A percentile compares a stretch with the other conserved stretches of the same genome.
Conservation (phyloP, 2,797 vertebrate genomes). For the Melopsittacus undulatus region DNA sequence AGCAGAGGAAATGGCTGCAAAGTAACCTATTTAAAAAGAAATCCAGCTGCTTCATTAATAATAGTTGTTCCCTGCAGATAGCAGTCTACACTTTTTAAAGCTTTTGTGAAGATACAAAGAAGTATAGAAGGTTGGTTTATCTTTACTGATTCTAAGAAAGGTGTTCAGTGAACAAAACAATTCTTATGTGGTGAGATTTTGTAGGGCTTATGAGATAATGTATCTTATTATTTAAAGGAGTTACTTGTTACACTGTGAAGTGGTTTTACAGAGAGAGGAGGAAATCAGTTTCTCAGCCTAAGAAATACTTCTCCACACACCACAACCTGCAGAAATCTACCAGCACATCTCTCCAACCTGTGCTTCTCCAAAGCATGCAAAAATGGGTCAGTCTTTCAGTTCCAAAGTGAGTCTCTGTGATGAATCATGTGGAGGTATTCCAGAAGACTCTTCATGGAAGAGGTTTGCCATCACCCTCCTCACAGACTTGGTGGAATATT, state of each 20-base stretch:
- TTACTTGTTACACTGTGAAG: not conserved
- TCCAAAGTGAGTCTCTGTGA: not conserved
- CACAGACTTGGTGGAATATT: not conserved
- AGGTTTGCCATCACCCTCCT: not conserved
- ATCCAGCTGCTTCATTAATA: slow-evolving; percentile 52
- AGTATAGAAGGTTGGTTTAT: slow-evolving; percentile 22
- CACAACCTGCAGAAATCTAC: not conserved
- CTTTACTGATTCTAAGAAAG: slow-evolving; percentile 31
- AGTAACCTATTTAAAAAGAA: slow-evolving; percentile 45
- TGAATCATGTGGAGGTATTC: not conserved
- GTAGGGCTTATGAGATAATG: not conserved
- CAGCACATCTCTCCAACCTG: not conserved
- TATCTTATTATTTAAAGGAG: slow-evolving; percentile 31
- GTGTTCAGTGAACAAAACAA: not conserved
- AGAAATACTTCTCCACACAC: not conserved
- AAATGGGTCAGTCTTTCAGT: not conserved
- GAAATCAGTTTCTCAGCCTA: not conserved
- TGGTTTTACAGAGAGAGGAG: not conserved
- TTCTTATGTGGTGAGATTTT: not conserved
- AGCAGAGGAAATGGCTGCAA: slow-evolving; percentile 38
- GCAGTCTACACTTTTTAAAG: slow-evolving; percentile 17
- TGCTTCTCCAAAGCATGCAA: not conserved
- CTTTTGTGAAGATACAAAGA: slow-evolving; percentile 41
- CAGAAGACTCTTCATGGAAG: not conserved
- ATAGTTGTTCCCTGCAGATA: slow-evolving; percentile 23